A percentile compares a stretch with the other conserved stretches of the same genome.
Conservation (phyloP, 1,140 invertebrate genomes). For the Drosophila tropicalis region DNA sequence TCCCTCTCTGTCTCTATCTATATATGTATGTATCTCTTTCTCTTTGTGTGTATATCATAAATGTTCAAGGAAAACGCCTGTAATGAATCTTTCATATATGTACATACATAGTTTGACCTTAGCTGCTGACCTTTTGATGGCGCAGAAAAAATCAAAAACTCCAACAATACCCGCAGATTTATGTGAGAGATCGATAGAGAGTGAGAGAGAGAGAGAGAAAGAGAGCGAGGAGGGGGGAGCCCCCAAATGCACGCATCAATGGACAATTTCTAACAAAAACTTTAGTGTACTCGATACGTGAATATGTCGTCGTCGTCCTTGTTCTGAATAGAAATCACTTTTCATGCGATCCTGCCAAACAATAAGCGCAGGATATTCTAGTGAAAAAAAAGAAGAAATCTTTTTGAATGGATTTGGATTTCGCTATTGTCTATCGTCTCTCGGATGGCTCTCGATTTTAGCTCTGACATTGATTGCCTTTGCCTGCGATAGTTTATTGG, state of each 20-base stretch:
- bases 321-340: constrained; percentile 70
- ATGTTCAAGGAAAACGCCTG: constrained; percentile 9
- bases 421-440: constrained; percentile 33
- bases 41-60: not conserved
- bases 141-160: constrained; percentile 26
- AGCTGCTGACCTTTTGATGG: constrained; percentile 43
- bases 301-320: constrained; percentile 25
- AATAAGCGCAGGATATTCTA: constrained; percentile 65
- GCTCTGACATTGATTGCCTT: constrained; percentile 76
- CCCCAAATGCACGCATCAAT: constrained; percentile 35
- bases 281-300: constrained; percentile 13
- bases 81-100: not conserved
- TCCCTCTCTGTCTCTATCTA: not conserved
- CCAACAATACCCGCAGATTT: constrained; percentile 4
- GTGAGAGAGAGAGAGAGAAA: not conserved
- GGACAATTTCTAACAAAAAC: constrained; percentile 38
- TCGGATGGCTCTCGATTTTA: constrained; percentile 24
- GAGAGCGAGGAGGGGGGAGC: not conserved
- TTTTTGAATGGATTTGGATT: constrained; percentile 48
- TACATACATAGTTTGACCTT: not conserved
- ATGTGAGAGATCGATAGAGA: not conserved
- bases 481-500: constrained; percentile 71
- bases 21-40: no score
- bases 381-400: constrained; percentile 72
- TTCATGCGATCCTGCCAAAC: constrained; percentile 52